A percentile compares a stretch with the other conserved stretches of the same genome.
Conservation (phyloP, 2,888 invertebrate genomes). For the Phytoseiulus persimilis region DNA sequence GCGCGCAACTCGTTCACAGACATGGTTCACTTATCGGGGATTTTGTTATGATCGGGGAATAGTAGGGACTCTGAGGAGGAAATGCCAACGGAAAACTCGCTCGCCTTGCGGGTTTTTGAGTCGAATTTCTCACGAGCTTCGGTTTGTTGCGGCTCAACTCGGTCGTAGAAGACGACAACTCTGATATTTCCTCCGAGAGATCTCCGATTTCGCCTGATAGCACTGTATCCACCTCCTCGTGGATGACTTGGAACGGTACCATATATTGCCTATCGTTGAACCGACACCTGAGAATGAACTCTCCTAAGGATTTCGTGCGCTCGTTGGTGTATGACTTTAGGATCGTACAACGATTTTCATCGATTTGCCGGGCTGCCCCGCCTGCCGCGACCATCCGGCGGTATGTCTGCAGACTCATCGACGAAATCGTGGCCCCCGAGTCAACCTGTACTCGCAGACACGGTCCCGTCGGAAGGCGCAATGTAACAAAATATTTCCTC, state of each 20-base stretch:
- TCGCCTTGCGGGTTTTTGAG: too few relatives aligned
- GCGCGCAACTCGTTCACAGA: too few relatives aligned
- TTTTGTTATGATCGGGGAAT: too few relatives aligned
- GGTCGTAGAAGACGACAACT: too few relatives aligned
- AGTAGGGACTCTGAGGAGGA: too few relatives aligned
- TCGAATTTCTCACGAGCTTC: too few relatives aligned
- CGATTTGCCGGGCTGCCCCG: not conserved
- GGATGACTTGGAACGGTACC: not conserved
- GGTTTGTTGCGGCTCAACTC: too few relatives aligned
- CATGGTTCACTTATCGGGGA: too few relatives aligned
- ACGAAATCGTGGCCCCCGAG: not conserved
- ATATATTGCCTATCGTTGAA: not conserved
- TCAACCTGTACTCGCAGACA: not conserved
- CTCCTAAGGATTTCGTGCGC: not conserved
- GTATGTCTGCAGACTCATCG: not conserved
- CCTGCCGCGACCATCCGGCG: not conserved
- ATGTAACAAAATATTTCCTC: not conserved
- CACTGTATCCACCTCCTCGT: not conserved
- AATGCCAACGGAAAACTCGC: too few relatives aligned
- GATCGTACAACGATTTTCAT: not conserved
- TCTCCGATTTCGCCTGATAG: too few relatives aligned
- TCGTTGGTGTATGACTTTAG: not conserved
- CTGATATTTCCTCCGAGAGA: too few relatives aligned
- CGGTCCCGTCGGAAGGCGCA: not conserved
- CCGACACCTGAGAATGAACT: not conserved